Evolutionary conservation across 2,113 vertebrate genomes (phyloP), one percentile per base, ranked within the genome.

Genomic region (Phrynosoma platyrhinos): DNA sequence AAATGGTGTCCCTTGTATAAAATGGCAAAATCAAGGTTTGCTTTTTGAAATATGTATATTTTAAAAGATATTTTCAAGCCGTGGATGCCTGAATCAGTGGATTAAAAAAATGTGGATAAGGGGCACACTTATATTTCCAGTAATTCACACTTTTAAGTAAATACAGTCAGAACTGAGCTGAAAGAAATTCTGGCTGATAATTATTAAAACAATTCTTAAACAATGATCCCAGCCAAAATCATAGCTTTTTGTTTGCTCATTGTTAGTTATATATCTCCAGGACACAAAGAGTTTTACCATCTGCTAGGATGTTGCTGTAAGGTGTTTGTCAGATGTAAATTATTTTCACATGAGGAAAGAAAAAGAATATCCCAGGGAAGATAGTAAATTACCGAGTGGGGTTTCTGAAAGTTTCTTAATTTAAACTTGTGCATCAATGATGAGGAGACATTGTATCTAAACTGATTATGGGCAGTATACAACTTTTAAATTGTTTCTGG

Each of bases 401-500:
- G 77, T 87, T 0, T 0, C 68, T 66, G 77, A 21, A 84, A 87
- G 23, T 16, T 20, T 0, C 81, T 3, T 93, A 91, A 81, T 32
- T 93, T 92, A 86, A 0, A 25, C 36, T 88, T 94, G 90, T 93
- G 93, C 62, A 53, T 47, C 92, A 94, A 91, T 58, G 75, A 90
- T 90, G 81, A 94, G 85, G 90, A 87, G n/a, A 71, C 4, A 27
- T 88, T 93, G 88, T 89, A 85, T 85, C 91, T 93, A 93, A 36
- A 27, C 62, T 94, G 42, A 95, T 91, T 95, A 83, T 92, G 87
- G 83, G 79, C 80, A 89, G 75, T 93, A 90, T 85, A 84, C 64
- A 71, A 91, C 94, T 95, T 93, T 94, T 94, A 94, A 95, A 91
- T 93, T 93, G 78, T 81, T 89, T 85, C 82, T 92, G 92, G 91